A percentile compares a stretch with the other conserved stretches of the same genome.
These are phyloP conservation scores for Lithophane socia DNA, from an alignment of 2,888 invertebrate species.

Conservation along the genomic window DNA sequence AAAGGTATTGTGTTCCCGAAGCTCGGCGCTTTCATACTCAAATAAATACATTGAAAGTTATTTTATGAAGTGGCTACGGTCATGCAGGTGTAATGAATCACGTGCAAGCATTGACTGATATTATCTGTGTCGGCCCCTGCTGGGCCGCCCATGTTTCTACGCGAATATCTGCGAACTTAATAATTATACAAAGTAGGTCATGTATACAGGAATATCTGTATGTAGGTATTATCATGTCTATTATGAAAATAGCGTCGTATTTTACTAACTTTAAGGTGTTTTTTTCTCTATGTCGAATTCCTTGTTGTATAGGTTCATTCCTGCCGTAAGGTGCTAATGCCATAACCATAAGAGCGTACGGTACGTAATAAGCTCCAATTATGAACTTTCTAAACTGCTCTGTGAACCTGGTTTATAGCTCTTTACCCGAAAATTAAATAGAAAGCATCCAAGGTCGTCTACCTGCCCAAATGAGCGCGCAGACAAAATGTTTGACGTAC, in stretches of 20 bases:
- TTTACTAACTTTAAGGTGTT: constrained; percentile 3
- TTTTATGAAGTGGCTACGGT: constrained; percentile 66
- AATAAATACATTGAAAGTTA: constrained; percentile 76
- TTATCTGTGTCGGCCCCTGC: constrained; percentile 59
- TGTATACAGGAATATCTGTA: constrained; percentile 41
- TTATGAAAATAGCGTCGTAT: constrained; percentile 3
- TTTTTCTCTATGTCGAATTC: not conserved
- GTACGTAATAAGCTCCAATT: constrained; percentile 37
- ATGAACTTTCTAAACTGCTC: constrained; percentile 39
- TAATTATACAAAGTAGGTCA: constrained; percentile 50
- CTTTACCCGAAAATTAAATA: constrained; percentile 49
- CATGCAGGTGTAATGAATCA: constrained; percentile 72
- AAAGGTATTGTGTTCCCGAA: constrained; percentile 76
- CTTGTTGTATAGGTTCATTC: not conserved
- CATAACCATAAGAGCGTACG: not conserved
- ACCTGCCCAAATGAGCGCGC: constrained; percentile 57
- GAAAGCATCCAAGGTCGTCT: constrained; percentile 44
- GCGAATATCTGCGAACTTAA: constrained; percentile 58
- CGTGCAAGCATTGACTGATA: constrained; percentile 66
- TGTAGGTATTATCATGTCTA: constrained; percentile 35
- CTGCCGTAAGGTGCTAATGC: not conserved
- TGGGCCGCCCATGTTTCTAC: constrained; percentile 52
- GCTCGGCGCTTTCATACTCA: constrained; percentile 73
- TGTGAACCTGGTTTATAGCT: constrained; percentile 42
- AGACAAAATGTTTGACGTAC: constrained; percentile 64